phyloP scores from a whole-genome alignment of 1,140 invertebrate species.

The Drosophila pandora region DNA sequence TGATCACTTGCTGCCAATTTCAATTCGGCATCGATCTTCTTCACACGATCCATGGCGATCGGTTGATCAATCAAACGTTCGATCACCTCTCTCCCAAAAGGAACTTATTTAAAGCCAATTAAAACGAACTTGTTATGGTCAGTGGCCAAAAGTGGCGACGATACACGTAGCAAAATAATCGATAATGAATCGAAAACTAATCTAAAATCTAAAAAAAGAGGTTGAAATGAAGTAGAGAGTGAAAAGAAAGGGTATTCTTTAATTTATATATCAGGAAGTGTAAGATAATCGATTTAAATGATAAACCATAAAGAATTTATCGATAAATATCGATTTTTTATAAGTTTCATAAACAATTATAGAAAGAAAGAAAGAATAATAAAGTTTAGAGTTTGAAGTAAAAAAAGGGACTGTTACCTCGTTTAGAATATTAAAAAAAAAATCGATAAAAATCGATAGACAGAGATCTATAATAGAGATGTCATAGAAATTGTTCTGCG shows the following conservation, averaged over 20 bases:
- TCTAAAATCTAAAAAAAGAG: too few species aligned
- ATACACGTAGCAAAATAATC: not conserved
- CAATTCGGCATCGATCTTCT: conserved; percentile 48
- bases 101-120: conserved; percentile 7
- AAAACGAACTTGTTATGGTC: conserved; percentile 4
- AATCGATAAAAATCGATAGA: too few species aligned
- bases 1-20: conserved; percentile 22
- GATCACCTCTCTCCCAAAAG: conserved; percentile 7
- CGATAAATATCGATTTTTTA: too few species aligned
- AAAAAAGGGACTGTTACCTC: too few species aligned
- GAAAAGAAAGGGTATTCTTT: too few species aligned
- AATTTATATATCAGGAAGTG: too few species aligned
- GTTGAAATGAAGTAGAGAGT: too few species aligned
- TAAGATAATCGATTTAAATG: too few species aligned
- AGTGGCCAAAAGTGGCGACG: not conserved
- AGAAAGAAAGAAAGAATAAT: too few species aligned
- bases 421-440: not conserved
- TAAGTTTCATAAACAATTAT: too few species aligned
- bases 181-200: not conserved
- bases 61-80: conserved; percentile 1
- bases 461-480: not conserved
- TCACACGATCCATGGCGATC: conserved; percentile 25
- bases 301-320: too few species aligned
- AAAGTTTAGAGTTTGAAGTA: too few species aligned
- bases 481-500: not conserved